A percentile compares a stretch with the other conserved stretches of the same genome.
These are phyloP conservation scores for Elgaria multicarinata DNA, from an alignment of 2,113 vertebrate species.

Conservation along the genomic window DNA sequence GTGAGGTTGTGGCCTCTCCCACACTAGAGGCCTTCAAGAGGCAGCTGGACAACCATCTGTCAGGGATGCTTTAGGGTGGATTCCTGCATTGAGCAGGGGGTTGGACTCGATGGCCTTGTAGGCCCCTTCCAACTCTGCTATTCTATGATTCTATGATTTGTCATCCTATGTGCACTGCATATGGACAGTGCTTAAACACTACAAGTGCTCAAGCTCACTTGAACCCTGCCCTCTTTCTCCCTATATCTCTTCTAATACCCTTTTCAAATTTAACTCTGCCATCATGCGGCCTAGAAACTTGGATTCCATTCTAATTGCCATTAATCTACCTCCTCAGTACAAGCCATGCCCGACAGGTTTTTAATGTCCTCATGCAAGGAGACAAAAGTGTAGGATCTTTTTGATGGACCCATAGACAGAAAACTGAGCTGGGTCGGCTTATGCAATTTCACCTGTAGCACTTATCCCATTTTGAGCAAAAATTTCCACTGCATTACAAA, in stretches of 20 bases:
- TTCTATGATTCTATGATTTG: too few species aligned
- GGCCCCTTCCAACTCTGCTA: too few species aligned
- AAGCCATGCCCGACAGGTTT: background rate
- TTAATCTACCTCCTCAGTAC: background rate
- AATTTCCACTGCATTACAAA: slow-evolving; percentile 63
- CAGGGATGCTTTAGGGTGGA: too few species aligned
- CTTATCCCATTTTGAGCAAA: slow-evolving; percentile 61
- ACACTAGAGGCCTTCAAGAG: too few species aligned
- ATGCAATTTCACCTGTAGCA: slow-evolving; percentile 34
- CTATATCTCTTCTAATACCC: background rate
- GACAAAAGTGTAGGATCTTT: background rate
- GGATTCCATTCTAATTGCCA: background rate
- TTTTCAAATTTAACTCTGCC: background rate
- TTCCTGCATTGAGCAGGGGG: too few species aligned
- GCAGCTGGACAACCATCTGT: too few species aligned
- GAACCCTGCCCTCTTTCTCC: too few species aligned
- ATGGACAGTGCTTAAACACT: background rate
- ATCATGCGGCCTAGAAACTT: background rate
- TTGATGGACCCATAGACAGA: background rate
- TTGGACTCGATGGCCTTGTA: too few species aligned
- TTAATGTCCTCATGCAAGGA: background rate
- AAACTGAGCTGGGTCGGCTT: slow-evolving; percentile 53
- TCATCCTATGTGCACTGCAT: background rate
- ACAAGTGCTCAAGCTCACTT: background rate
- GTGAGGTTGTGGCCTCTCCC: too few species aligned